Evolutionary conservation across 2,113 vertebrate genomes (phyloP).

Genomic region (Lota lota): DNA sequence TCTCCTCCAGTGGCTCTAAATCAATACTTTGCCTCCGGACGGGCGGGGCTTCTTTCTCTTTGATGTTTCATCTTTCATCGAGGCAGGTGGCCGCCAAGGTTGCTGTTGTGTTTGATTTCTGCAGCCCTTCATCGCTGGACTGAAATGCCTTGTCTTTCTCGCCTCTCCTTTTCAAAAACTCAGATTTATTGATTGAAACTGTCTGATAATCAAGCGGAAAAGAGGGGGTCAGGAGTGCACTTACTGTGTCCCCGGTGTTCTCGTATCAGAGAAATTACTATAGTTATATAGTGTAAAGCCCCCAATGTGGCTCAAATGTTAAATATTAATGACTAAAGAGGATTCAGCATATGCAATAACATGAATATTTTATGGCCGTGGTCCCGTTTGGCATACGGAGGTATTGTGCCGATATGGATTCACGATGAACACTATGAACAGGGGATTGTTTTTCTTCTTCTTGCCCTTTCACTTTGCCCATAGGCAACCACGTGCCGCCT

Average conservation of each 20-base stretch:
- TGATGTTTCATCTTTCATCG: slow-evolving; percentile 39
- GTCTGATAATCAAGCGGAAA: slow-evolving; percentile 24
- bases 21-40: slow-evolving; percentile 52
- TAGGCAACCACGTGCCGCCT: slow-evolving; percentile 35
- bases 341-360: slow-evolving; percentile 59
- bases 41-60: slow-evolving; percentile 50
- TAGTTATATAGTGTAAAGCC: slow-evolving; percentile 15
- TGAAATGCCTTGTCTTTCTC: slow-evolving; percentile 26
- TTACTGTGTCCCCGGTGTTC: slow-evolving; percentile 21
- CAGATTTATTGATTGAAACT: slow-evolving; percentile 62
- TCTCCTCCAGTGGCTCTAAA: slow-evolving; percentile 40
- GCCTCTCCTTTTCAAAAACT: slow-evolving; percentile 45
- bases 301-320: slow-evolving; percentile 30
- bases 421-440: slow-evolving; percentile 28
- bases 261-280: slow-evolving; percentile 28
- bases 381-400: slow-evolving; percentile 39
- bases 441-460: slow-evolving; percentile 20
- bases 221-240: slow-evolving; percentile 19
- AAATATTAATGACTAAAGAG: slow-evolving; percentile 65
- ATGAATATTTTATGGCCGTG: slow-evolving; percentile 64
- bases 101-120: slow-evolving; percentile 6
- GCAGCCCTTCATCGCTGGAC: slow-evolving; percentile 20
- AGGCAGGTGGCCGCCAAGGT: slow-evolving; percentile 38
- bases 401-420: slow-evolving; percentile 12
- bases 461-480: slow-evolving; percentile 48